Percentiles rank a stretch among this genome's conserved stretches.
These are phyloP conservation scores for Cydia amplana DNA, from an alignment of 1,140 invertebrate genomes.

Conservation along the genomic window DNA sequence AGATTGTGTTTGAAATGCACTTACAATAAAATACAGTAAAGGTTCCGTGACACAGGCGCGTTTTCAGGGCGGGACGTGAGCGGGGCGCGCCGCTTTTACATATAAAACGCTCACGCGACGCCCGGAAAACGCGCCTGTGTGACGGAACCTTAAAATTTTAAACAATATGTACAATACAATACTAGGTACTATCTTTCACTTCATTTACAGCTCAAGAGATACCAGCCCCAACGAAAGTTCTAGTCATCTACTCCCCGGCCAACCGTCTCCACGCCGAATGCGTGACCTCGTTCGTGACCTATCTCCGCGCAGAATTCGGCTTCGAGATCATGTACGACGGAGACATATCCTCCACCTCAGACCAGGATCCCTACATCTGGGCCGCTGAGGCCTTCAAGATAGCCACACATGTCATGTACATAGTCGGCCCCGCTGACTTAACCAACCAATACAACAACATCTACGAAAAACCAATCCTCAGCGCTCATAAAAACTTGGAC, in stretches of 20 bases:
- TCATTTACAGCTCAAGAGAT: constrained; percentile 49
- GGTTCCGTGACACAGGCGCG: too few species aligned
- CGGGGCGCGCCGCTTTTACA: too few species aligned
- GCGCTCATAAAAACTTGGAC: constrained; percentile 59
- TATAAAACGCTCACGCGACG: too few species aligned
- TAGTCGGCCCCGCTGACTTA: constrained; percentile 61
- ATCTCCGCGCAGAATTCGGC: constrained; percentile 62
- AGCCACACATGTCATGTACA: constrained; percentile 61
- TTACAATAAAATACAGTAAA: too few species aligned
- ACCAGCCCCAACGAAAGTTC: constrained; percentile 62
- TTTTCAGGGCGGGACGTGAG: too few species aligned
- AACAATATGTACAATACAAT: too few species aligned
- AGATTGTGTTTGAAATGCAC: too few species aligned
- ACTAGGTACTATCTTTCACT: too few species aligned
- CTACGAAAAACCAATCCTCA: constrained; percentile 68
- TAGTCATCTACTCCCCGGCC: constrained; percentile 62
- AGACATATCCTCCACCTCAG: constrained; percentile 57
- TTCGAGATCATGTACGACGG: constrained; percentile 68
- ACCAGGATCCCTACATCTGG: constrained; percentile 68
- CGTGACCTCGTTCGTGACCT: constrained; percentile 61
- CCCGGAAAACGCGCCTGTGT: too few species aligned
- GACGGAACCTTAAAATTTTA: too few species aligned
- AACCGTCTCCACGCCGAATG: constrained; percentile 67
- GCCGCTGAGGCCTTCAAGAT: constrained; percentile 57
- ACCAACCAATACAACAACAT: constrained; percentile 63